A percentile compares a stretch with the other conserved stretches of the same genome.
These are phyloP conservation scores for Macrotus californicus DNA, from an alignment of 2,113 vertebrate species.

Conservation along the genomic window DNA sequence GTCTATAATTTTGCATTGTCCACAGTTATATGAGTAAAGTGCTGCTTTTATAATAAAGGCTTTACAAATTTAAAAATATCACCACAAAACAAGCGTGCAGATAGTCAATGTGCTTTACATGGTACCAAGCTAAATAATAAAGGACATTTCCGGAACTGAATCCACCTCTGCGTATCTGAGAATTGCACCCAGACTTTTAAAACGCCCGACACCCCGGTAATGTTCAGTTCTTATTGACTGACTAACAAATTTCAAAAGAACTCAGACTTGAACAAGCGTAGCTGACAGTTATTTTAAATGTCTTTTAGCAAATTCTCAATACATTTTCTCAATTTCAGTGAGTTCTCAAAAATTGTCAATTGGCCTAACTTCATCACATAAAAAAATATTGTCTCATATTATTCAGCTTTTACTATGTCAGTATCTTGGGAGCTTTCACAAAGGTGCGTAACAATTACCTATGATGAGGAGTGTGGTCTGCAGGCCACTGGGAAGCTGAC, in stretches of 20 bases:
- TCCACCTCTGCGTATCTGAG: background rate
- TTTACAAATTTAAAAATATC: background rate
- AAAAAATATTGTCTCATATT: background rate
- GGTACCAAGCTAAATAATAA: background rate
- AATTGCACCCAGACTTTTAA: background rate
- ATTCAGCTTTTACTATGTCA: constrained; percentile 9
- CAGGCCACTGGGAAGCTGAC: background rate
- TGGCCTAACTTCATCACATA: background rate
- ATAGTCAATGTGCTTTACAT: background rate
- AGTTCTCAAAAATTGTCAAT: background rate
- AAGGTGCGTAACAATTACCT: background rate
- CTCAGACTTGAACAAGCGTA: background rate
- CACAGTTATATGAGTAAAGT: background rate
- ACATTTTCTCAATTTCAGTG: background rate
- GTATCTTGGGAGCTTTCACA: background rate
- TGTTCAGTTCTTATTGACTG: background rate
- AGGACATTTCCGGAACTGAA: background rate
- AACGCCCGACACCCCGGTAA: background rate
- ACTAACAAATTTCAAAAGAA: constrained; percentile 1
- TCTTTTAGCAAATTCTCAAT: background rate
- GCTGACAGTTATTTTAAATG: background rate
- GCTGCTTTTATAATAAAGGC: background rate
- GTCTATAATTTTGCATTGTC: background rate
- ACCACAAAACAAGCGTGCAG: background rate
- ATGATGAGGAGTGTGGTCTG: background rate